A percentile compares a stretch with the other conserved stretches of the same genome.
These are phyloP conservation scores for Mormyrus proboscirostris DNA, from an alignment of 2,797 vertebrate genomes.

Conservation along the genomic window DNA sequence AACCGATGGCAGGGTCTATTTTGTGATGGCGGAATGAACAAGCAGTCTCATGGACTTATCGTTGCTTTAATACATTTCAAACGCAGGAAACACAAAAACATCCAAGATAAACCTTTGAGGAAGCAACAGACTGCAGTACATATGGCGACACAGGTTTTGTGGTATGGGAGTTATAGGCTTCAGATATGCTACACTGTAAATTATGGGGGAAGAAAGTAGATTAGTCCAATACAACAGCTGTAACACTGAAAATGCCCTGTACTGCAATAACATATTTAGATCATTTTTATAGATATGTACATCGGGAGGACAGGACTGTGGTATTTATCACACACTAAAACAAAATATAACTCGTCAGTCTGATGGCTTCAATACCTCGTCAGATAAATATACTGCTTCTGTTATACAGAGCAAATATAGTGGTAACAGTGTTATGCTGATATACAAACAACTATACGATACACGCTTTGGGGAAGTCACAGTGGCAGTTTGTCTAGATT, in stretches of 20 bases:
- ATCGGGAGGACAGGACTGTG: not conserved
- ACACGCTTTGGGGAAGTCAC: not conserved
- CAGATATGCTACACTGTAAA: constrained; percentile 17
- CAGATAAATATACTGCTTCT: constrained; percentile 2
- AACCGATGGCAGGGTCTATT: not conserved
- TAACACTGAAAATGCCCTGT: not conserved
- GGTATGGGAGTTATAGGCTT: not conserved
- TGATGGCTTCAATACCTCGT: constrained; percentile 10
- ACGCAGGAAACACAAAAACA: not conserved
- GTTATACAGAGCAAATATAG: not conserved
- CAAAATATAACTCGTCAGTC: not conserved
- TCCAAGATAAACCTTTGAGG: not conserved
- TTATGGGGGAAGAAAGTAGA: not conserved
- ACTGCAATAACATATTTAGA: not conserved
- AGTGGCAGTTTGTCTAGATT: not conserved
- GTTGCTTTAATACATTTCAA: not conserved
- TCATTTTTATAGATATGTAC: not conserved
- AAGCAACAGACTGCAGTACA: not conserved
- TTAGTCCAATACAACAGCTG: not conserved
- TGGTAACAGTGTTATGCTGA: constrained; percentile 2
- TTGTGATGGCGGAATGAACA: not conserved
- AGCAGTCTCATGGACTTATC: not conserved
- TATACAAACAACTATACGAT: not conserved
- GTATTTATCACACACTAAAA: not conserved
- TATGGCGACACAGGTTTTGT: not conserved